A percentile compares a stretch with the other conserved stretches of the same genome.
Conservation (phyloP, 2,113 vertebrate species). For the Pantherophis guttatus region DNA sequence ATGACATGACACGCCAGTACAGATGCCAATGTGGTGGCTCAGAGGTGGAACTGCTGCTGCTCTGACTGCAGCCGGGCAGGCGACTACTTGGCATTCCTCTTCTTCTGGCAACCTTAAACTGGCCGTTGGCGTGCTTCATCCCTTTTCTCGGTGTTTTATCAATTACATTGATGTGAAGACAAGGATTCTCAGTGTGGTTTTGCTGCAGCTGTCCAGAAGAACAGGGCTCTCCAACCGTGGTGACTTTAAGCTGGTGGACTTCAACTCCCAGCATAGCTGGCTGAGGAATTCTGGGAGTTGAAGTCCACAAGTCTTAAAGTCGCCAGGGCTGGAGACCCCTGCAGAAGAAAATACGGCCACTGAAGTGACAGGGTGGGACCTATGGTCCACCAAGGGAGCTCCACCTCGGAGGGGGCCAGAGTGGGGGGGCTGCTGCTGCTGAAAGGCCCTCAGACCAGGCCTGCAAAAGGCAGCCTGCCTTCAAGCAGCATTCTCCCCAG, state of each 20-base stretch:
- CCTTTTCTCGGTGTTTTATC: background rate
- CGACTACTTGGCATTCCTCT: slow-evolving; percentile 33
- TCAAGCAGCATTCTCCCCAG: background rate
- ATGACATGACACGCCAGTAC: slow-evolving; percentile 28
- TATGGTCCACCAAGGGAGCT: slow-evolving; percentile 48
- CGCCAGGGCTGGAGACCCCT: slow-evolving; percentile 30
- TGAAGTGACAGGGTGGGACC: slow-evolving; percentile 17
- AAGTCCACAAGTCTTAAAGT: background rate
- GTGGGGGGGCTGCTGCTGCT: background rate
- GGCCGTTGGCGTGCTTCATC: background rate
- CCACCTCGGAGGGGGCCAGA: background rate
- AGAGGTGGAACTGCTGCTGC: slow-evolving; percentile 18
- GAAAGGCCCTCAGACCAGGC: slow-evolving; percentile 29
- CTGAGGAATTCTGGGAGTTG: background rate
- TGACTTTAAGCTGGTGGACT: background rate
- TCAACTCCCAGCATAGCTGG: background rate
- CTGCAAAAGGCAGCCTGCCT: background rate
- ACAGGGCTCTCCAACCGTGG: background rate
- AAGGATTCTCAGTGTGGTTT: slow-evolving; percentile 38
- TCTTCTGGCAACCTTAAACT: slow-evolving; percentile 38
- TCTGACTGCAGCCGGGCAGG: slow-evolving; percentile 7
- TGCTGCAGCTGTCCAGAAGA: slow-evolving; percentile 36
- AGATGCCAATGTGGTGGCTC: slow-evolving; percentile 21
- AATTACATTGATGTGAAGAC: slow-evolving; percentile 29
- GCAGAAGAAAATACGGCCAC: slow-evolving; percentile 40